A percentile compares a stretch with the other conserved stretches of the same genome.
Evolutionary conservation across 2,797 vertebrate genomes (phyloP).

Genomic region (Paramormyrops hopkinsi): DNA sequence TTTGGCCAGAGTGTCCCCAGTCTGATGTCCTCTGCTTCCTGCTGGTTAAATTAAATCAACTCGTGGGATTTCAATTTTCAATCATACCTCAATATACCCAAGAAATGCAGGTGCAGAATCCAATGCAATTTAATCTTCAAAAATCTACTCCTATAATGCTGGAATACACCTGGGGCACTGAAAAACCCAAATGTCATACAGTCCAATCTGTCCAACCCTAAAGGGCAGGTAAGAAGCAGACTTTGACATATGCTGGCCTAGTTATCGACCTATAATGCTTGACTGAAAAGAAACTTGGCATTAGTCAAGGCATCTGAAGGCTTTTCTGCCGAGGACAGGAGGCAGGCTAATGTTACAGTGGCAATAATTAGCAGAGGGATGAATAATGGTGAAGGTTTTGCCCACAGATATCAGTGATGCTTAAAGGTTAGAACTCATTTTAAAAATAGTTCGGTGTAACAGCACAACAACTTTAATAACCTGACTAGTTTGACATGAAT

Average conservation of each 20-base stretch:
- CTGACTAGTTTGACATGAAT: neutral
- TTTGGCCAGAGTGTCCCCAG: neutral
- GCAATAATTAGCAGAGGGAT: neutral
- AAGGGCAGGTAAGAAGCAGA: neutral
- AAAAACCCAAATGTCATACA: neutral
- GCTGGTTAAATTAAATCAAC: neutral
- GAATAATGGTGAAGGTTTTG: neutral
- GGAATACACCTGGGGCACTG: neutral
- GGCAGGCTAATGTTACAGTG: neutral
- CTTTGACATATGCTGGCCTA: neutral
- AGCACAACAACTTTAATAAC: neutral
- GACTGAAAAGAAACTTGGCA: neutral
- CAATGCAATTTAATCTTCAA: neutral
- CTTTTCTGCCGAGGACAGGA: neutral
- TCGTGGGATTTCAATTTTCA: neutral
- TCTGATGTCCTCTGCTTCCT: neutral
- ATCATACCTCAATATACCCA: neutral
- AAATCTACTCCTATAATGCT: neutral
- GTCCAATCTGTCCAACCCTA: neutral
- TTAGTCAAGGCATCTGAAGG: neutral
- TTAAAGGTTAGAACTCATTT: neutral
- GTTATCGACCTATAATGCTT: neutral
- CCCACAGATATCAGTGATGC: neutral
- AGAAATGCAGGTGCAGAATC: neutral
- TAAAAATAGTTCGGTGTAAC: neutral